Percentiles rank a stretch among this genome's conserved stretches.
Evolutionary conservation across 2,113 vertebrate species (phyloP).

Genomic region (Macquaria ambigua): DNA sequence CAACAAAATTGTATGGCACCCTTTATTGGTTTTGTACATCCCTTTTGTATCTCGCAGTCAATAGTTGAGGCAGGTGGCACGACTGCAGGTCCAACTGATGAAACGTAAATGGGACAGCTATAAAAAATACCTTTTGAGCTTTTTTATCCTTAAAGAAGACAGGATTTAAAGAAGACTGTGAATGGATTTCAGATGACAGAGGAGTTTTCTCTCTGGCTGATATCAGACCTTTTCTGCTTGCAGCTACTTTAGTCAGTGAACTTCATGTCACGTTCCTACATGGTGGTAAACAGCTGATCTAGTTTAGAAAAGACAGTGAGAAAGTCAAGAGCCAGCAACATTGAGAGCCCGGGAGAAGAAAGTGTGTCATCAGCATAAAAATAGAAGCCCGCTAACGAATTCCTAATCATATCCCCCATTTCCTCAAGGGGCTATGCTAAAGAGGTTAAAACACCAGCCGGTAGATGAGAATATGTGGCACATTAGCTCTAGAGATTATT

Average conservation of each 20-base stretch:
- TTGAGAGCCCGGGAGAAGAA: slow-evolving; percentile 79
- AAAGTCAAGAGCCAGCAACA: slow-evolving; percentile 86
- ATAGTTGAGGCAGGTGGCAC: slow-evolving; percentile 61
- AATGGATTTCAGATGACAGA: slow-evolving; percentile 65
- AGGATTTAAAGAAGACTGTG: slow-evolving; percentile 33
- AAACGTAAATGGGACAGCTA: slow-evolving; percentile 26
- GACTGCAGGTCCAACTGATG: slow-evolving; percentile 35
- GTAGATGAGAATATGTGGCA: slow-evolving; percentile 83
- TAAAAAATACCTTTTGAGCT: slow-evolving; percentile 24
- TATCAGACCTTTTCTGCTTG: slow-evolving; percentile 54
- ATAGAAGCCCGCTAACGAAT: slow-evolving; percentile 87
- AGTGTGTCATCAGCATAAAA: slow-evolving; percentile 90
- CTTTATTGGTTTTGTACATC: slow-evolving; percentile 68
- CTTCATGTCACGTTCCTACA: slow-evolving; percentile 71
- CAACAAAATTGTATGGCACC: slow-evolving; percentile 74
- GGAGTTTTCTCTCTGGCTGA: slow-evolving; percentile 48
- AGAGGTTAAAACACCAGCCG: slow-evolving; percentile 83
- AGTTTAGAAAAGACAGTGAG: slow-evolving; percentile 83
- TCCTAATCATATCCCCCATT: slow-evolving; percentile 85
- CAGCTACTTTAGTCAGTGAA: slow-evolving; percentile 74
- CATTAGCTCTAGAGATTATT: slow-evolving; percentile 81
- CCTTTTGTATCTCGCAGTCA: slow-evolving; percentile 65
- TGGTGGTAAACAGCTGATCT: slow-evolving; percentile 83
- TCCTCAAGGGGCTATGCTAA: slow-evolving; percentile 84
- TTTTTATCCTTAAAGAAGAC: not conserved